These are phyloP conservation scores for Opisthograptis luteolata DNA, from an alignment of 2,888 invertebrate species.

Conservation along the genomic window DNA sequence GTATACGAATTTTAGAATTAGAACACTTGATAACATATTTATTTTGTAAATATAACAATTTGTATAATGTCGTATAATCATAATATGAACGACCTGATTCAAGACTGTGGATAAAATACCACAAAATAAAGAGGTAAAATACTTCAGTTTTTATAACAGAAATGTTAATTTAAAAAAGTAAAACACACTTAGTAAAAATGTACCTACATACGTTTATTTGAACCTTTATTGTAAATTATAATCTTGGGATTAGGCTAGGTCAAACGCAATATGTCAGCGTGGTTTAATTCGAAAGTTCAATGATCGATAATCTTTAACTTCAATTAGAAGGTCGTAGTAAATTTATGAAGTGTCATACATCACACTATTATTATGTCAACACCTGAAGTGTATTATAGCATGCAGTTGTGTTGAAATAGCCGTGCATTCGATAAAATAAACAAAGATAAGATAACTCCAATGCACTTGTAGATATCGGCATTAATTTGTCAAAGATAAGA, in stretches of 20 bases:
- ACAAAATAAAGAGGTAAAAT: no score
- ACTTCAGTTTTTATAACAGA: constrained; percentile 20
- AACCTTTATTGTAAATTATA: no score
- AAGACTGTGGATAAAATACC: constrained; percentile 37
- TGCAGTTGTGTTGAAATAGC: not conserved
- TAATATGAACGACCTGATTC: constrained; percentile 35
- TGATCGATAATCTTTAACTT: constrained; percentile 14
- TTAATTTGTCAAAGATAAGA: not conserved
- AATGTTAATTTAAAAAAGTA: not conserved
- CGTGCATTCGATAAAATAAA: not conserved
- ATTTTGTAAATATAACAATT: no score
- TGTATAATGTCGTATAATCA: constrained; percentile 43
- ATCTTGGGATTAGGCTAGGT: no score
- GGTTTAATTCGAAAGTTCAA: not conserved
- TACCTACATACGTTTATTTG: no score
- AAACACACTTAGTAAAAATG: no score
- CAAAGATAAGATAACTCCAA: not conserved
- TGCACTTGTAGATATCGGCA: not conserved
- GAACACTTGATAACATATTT: constrained; percentile 26
- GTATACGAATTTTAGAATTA: constrained; percentile 29
- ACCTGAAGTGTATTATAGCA: not conserved
- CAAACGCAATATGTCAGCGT: no score
- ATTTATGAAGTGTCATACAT: constrained; percentile 1
- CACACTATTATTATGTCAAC: not conserved
- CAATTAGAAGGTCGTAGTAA: constrained; percentile 6